Percentiles rank a stretch among this genome's conserved stretches.
Evolutionary conservation across 1,140 invertebrate species (phyloP).

Genomic region (Lordiphosa clarofinis): DNA sequence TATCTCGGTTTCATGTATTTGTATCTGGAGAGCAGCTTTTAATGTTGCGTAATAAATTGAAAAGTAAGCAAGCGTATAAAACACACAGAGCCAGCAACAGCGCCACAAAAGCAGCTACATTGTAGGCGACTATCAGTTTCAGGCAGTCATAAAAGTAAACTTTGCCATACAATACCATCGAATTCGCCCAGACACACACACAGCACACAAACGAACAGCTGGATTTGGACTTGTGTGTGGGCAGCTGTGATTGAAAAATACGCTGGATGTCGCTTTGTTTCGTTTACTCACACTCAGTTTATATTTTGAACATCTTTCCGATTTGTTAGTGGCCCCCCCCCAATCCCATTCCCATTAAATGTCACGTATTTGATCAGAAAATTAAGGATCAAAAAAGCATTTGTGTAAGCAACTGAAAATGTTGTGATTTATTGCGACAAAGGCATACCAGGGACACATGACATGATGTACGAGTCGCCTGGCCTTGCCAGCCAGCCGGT

Average conservation of each 20-base stretch:
- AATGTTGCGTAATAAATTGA: constrained; percentile 71
- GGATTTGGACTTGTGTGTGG: constrained; percentile 28
- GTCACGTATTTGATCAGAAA: constrained; percentile 76
- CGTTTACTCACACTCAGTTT: constrained; percentile 4
- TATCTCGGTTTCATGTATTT: constrained; percentile 25
- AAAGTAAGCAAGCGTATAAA: constrained; percentile 69
- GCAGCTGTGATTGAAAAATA: constrained; percentile 62
- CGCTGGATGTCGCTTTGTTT: constrained; percentile 45
- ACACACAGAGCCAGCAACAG: constrained; percentile 27
- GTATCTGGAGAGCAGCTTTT: constrained; percentile 40
- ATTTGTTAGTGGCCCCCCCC: constrained; percentile 59
- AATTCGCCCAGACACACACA: constrained; percentile 22
- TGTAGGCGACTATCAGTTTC: constrained; percentile 68
- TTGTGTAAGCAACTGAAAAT: constrained; percentile 76
- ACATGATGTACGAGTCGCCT: constrained; percentile 53
- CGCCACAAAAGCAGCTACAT: constrained; percentile 23
- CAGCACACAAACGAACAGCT: constrained; percentile 20
- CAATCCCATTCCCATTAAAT: constrained; percentile 42
- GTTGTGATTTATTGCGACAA: constrained; percentile 71
- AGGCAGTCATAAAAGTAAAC: constrained; percentile 66
- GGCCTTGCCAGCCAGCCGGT: constrained; percentile 33
- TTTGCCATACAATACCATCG: constrained; percentile 44
- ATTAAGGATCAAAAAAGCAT: constrained; percentile 76
- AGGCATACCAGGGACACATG: constrained; percentile 41
- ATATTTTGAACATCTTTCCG: constrained; percentile 51